Conservation (phyloP, 53 echinoderm and acorn worm species). For the Stichopus horrens region DNA sequence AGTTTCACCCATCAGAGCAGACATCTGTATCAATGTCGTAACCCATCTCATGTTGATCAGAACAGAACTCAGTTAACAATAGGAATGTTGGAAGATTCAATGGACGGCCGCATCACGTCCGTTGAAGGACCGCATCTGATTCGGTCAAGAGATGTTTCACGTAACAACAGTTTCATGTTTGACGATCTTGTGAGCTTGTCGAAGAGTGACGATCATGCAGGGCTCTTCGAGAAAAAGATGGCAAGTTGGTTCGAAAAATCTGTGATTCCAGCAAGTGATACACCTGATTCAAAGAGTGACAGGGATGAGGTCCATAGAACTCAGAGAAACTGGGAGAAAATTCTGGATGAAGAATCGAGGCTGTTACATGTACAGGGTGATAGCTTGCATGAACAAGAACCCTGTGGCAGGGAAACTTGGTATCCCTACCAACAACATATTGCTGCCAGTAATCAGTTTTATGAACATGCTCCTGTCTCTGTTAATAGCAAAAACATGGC, state of each 20-base stretch:
- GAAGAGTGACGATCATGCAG: not conserved
- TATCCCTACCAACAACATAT: too few relatives aligned
- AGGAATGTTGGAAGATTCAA: not conserved
- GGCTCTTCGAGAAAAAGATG: not conserved
- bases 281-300: not conserved
- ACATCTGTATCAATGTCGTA: not conserved
- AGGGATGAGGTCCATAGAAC: not conserved
- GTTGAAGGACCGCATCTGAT: not conserved
- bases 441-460: too few relatives aligned
- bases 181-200: not conserved
- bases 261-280: not conserved
- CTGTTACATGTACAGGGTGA: not conserved
- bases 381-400: too few relatives aligned
- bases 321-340: slow-evolving; percentile 11
- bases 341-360: slow-evolving; percentile 14
- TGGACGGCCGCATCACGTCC: not conserved
- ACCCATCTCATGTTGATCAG: not conserved
- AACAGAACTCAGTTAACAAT: not conserved
- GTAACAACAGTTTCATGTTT: not conserved
- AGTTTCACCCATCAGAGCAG: too few relatives aligned
- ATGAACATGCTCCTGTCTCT: too few relatives aligned
- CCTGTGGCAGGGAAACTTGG: too few relatives aligned
- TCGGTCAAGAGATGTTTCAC: not conserved
- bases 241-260: not conserved
- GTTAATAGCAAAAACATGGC: too few relatives aligned